Evolutionary conservation across 1,140 invertebrate genomes (phyloP), one percentile per base, ranked within the genome.

Genomic region (Proctacanthus coquilletti): DNA sequence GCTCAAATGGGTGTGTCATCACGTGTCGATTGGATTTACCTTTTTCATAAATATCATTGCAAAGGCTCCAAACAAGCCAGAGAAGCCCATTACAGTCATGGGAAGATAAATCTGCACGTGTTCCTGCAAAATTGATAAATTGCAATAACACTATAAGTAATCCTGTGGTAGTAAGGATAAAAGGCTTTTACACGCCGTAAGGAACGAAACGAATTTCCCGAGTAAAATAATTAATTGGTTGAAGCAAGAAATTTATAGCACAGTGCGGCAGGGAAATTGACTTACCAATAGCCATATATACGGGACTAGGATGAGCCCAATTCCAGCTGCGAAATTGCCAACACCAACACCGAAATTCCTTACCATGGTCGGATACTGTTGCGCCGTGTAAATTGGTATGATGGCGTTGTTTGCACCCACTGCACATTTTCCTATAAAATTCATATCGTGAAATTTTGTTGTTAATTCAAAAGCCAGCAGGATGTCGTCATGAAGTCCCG

Each of bases 211-310:
- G n/a, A 25, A 25, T 18, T 38, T 38, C n/a, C 11, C 20, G 8
- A 11, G 6, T 4, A 2, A 15, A 14, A 35, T 27, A n/a, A 11
- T 15, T 10, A 18, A 10, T 33, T 13, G 35, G 31, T 6, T 27
- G 23, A 21, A 27, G 18, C 5, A 14, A 6, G 18, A 20, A 10
- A 21, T 17, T n/a, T 38, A n/a, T 30, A 14, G n/a, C n/a, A n/a
- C n/a, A n/a, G n/a, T n/a, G n/a, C n/a, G n/a, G n/a, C n/a, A n/a
- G 37, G 23, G 6, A 9, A 13, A n/a, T 11, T n/a, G 17, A 54
- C 65, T 70, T 60, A 79, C 77, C 66, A 78, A 56, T 49, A 72
- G 66, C 75, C 75, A 81, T 38, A 81, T 57, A 49, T 75, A 80
- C 5, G 77, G 77, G 11, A 79, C 73, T 25, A 74, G 61, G 44